Conservation (phyloP, 1,140 invertebrate species). For the Pachypeltis micranthus region DNA sequence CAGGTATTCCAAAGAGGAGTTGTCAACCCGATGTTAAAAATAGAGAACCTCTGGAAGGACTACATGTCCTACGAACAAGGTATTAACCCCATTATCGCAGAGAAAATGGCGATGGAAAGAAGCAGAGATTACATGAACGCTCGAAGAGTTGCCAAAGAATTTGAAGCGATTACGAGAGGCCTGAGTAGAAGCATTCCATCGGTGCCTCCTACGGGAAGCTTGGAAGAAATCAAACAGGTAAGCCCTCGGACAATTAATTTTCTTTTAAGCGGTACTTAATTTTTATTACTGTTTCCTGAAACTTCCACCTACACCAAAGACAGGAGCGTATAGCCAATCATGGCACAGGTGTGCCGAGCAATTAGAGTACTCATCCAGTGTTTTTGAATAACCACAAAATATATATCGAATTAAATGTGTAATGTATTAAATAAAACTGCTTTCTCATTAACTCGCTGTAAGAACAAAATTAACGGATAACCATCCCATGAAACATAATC, state of each 20-base stretch:
- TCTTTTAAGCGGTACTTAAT: conserved; percentile 3
- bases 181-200: conserved; percentile 89
- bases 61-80: conserved; percentile 89
- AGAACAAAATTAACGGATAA: no score
- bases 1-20: conserved; percentile 88
- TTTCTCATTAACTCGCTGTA: no score
- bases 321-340: no score
- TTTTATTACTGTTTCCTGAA: conserved; percentile 12
- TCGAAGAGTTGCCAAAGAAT: conserved; percentile 86
- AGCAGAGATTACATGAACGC: conserved; percentile 97
- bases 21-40: conserved; percentile 93
- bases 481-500: no score
- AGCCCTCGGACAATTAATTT: conserved; percentile 10
- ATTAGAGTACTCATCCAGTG: no score
- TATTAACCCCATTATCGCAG: conserved; percentile 94
- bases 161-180: conserved; percentile 88
- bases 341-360: no score
- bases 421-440: no score
- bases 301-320: no score
- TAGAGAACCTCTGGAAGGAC: conserved; percentile 91
- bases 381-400: no score
- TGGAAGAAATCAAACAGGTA: conserved; percentile 90
- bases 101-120: conserved; percentile 82
- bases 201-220: conserved; percentile 77
- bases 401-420: no score